A percentile compares a stretch with the other conserved stretches of the same genome.
Evolutionary conservation across 2,888 invertebrate genomes (phyloP).

Genomic region (Bruchidius siliquastri): DNA sequence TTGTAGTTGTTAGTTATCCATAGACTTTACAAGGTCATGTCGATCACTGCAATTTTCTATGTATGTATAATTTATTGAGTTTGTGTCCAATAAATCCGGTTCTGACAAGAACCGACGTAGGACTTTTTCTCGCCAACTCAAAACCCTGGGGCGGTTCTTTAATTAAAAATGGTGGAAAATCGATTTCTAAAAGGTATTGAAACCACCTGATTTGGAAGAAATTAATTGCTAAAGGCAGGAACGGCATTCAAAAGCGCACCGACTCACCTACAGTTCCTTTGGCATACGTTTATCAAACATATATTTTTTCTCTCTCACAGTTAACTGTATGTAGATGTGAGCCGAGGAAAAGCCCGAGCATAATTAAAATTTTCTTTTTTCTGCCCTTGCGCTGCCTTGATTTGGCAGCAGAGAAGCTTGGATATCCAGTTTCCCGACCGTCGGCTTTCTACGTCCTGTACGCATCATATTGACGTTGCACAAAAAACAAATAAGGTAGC

Average conservation of each 20-base stretch:
- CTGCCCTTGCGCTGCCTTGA: not conserved
- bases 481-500: not conserved
- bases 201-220: conserved; percentile 41
- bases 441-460: not conserved
- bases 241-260: conserved; percentile 22
- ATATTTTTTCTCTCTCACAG: conserved; percentile 3
- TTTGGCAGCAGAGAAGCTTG: not conserved
- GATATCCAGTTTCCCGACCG: not conserved
- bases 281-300: conserved; percentile 16
- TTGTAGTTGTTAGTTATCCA: no score
- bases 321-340: not conserved
- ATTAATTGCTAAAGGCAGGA: conserved; percentile 36
- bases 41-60: no score
- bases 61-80: no score
- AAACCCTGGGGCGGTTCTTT: conserved; percentile 30
- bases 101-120: not conserved
- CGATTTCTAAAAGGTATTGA: conserved; percentile 40
- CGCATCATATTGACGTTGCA: not conserved
- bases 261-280: conserved; percentile 11
- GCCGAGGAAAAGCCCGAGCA: not conserved
- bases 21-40: no score
- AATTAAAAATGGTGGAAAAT: conserved; percentile 40
- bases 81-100: not conserved
- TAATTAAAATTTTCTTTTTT: not conserved
- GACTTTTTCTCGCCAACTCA: conserved; percentile 3